Evolutionary conservation across 2,797 vertebrate genomes (phyloP).

Genomic region (Austrolebias charrua): DNA sequence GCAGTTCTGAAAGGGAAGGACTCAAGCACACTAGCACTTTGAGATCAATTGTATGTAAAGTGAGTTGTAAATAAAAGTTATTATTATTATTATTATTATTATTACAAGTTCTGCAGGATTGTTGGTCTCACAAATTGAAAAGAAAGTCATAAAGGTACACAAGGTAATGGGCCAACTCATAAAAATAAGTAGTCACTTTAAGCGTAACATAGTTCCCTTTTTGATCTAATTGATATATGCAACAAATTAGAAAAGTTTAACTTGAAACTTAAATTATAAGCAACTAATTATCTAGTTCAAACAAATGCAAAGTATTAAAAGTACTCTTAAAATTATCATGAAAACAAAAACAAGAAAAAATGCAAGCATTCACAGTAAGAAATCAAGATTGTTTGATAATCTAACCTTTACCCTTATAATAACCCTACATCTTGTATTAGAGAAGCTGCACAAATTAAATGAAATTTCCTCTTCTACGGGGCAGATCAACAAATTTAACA

Average conservation of each 20-base stretch:
- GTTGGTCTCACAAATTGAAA: constrained; percentile 48
- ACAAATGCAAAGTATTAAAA: not conserved
- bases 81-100: too few species aligned
- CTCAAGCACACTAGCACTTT: constrained; percentile 51
- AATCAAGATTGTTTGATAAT: constrained; percentile 4
- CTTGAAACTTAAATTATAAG: not conserved
- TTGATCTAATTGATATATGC: constrained; percentile 6
- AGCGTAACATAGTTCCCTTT: constrained; percentile 48
- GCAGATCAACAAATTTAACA: constrained; percentile 31
- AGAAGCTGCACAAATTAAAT: constrained; percentile 34
- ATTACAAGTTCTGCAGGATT: constrained; percentile 51
- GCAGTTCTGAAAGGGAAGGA: constrained; percentile 34
- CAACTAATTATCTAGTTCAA: not conserved
- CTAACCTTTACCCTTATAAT: not conserved
- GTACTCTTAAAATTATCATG: not conserved
- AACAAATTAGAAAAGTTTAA: constrained; percentile 15
- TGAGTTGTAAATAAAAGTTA: too few species aligned
- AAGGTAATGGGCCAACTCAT: constrained; percentile 42
- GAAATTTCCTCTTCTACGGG: constrained; percentile 4
- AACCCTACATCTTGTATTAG: constrained; percentile 6
- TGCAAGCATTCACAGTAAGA: not conserved
- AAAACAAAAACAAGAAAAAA: not conserved
- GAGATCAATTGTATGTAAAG: too few species aligned
- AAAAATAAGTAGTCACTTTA: constrained; percentile 40
- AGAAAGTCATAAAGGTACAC: constrained; percentile 47